Conservation (phyloP, 2,888 invertebrate species). For the Entomobrya multifasciata region DNA sequence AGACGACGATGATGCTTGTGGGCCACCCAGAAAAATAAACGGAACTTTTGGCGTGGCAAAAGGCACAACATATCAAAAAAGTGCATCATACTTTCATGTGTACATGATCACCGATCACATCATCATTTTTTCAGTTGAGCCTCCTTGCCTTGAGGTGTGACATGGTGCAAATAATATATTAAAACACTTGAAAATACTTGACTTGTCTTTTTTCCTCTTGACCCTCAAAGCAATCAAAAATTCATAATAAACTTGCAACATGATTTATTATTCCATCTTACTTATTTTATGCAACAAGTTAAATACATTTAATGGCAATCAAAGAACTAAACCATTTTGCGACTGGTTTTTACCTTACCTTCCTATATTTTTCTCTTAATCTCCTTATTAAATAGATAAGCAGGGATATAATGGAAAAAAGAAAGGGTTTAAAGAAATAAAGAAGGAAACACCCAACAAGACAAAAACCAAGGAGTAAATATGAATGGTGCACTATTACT, state of each 20-base stretch:
- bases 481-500: constrained; percentile 31
- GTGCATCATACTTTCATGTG: constrained; percentile 14
- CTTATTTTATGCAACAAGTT: constrained; percentile 15
- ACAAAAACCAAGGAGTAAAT: background rate
- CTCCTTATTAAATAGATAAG: no score
- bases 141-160: constrained; percentile 62
- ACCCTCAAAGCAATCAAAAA: constrained; percentile 26
- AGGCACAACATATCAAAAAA: constrained; percentile 41
- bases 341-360: constrained; percentile 40
- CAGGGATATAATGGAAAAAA: background rate
- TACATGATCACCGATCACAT: background rate
- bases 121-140: background rate
- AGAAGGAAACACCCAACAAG: constrained; percentile 24
- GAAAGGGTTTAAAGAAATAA: background rate
- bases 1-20: constrained; percentile 45
- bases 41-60: constrained; percentile 50
- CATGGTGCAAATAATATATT: background rate
- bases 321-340: constrained; percentile 11
- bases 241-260: constrained; percentile 36
- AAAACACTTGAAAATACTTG: constrained; percentile 38
- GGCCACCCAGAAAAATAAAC: constrained; percentile 63
- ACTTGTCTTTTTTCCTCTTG: constrained; percentile 24
- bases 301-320: background rate
- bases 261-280: constrained; percentile 32
- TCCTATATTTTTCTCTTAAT: no score